Evolutionary conservation across 2,888 invertebrate genomes (phyloP).

Genomic region (Xanthia icteritia): DNA sequence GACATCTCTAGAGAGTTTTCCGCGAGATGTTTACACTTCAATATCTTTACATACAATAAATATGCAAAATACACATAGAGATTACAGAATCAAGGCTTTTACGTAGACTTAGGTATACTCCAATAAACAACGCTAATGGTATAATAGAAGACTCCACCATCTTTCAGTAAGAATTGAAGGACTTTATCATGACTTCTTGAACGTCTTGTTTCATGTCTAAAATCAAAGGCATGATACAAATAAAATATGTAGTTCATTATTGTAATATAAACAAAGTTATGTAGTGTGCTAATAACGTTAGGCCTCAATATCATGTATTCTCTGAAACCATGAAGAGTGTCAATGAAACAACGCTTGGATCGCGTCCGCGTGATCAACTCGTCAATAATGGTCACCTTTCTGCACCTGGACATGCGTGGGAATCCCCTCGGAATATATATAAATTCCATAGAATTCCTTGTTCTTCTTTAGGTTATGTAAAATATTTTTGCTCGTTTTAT

Average conservation of each 20-base stretch:
- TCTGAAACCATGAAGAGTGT: neutral
- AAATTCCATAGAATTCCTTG: neutral
- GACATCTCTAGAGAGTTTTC: slow-evolving; percentile 26
- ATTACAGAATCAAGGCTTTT: neutral
- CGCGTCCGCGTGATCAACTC: neutral
- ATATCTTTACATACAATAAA: neutral
- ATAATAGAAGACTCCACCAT: neutral
- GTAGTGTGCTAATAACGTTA: neutral
- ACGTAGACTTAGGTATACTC: too few species aligned
- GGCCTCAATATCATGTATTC: neutral
- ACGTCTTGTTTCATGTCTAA: neutral
- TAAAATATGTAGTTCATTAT: neutral
- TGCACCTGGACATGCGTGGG: slow-evolving; percentile 4
- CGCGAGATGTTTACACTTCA: slow-evolving; percentile 15
- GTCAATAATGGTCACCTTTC: neutral
- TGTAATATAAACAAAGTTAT: neutral
- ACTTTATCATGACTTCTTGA: neutral
- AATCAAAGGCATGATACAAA: neutral
- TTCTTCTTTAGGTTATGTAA: neutral
- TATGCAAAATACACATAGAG: neutral
- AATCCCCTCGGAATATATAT: slow-evolving; percentile 41
- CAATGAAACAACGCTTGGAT: neutral
- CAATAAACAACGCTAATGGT: neutral
- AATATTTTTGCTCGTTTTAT: neutral
- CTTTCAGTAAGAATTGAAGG: too few species aligned